phyloP scores from a whole-genome alignment of 2,797 vertebrate species.

The Anabas testudineus region DNA sequence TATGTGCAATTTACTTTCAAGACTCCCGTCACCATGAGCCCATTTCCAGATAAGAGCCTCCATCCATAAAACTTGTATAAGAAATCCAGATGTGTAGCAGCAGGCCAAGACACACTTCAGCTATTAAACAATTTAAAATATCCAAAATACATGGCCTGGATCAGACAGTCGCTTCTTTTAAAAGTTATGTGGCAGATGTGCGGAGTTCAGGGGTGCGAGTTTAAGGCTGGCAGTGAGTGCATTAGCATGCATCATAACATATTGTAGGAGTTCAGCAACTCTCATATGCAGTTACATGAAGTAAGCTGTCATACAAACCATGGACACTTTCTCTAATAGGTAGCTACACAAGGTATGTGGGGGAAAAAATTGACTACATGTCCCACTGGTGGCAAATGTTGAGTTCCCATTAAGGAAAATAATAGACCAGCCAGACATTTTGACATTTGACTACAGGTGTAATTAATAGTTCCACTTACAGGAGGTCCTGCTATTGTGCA shows the following conservation, averaged over 20 bases:
- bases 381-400: neutral
- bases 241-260: neutral
- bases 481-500: neutral
- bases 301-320: neutral
- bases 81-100: neutral
- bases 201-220: conserved; percentile 3
- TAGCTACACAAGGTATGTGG: neutral
- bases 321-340: neutral
- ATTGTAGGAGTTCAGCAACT: conserved; percentile 7
- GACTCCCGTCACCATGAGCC: conserved; percentile 13
- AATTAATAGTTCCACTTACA: no score
- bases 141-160: neutral
- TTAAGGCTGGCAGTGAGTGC: neutral
- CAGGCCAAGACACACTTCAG: neutral
- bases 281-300: neutral
- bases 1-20: neutral
- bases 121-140: no score
- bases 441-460: neutral
- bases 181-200: neutral
- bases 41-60: neutral
- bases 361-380: neutral
- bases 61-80: no score
- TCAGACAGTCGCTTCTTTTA: neutral
- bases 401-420: neutral
- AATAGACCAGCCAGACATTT: neutral